phyloP scores from a whole-genome alignment of 2,113 vertebrate genomes.

The Equus przewalskii region DNA sequence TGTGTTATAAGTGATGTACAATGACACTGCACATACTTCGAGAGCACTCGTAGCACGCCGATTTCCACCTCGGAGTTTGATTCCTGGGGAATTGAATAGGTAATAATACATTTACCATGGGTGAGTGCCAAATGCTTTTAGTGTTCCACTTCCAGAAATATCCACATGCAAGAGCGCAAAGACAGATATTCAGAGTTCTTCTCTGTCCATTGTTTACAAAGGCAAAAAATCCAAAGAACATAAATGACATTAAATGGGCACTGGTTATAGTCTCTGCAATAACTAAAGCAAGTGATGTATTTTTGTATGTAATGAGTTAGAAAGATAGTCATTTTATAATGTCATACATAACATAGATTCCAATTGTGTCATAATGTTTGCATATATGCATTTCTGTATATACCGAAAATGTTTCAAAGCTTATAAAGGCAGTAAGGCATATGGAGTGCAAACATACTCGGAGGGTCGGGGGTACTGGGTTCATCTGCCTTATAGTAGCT shows the following conservation, averaged over 20 bases:
- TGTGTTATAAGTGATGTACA: background rate
- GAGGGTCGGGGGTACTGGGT: background rate
- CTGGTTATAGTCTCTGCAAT: background rate
- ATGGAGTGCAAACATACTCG: background rate
- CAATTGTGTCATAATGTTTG: background rate
- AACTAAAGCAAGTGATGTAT: background rate
- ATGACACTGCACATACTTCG: background rate
- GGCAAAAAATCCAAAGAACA: background rate
- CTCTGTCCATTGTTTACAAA: background rate
- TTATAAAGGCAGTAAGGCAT: accelerated
- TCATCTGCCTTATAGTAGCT: background rate
- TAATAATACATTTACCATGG: background rate
- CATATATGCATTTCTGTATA: background rate
- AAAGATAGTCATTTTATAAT: background rate
- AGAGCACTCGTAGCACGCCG: background rate
- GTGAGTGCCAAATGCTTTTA: background rate
- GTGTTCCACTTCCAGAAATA: background rate
- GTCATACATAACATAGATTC: background rate
- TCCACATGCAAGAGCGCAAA: background rate
- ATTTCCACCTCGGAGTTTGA: background rate
- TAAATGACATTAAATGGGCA: background rate
- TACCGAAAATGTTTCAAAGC: background rate
- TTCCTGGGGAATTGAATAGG: background rate
- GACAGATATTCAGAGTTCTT: background rate
- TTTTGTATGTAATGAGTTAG: background rate